A percentile compares a stretch with the other conserved stretches of the same genome.
phyloP scores from a whole-genome alignment of 2,888 invertebrate genomes.

The Hipparchia sbordonii region DNA sequence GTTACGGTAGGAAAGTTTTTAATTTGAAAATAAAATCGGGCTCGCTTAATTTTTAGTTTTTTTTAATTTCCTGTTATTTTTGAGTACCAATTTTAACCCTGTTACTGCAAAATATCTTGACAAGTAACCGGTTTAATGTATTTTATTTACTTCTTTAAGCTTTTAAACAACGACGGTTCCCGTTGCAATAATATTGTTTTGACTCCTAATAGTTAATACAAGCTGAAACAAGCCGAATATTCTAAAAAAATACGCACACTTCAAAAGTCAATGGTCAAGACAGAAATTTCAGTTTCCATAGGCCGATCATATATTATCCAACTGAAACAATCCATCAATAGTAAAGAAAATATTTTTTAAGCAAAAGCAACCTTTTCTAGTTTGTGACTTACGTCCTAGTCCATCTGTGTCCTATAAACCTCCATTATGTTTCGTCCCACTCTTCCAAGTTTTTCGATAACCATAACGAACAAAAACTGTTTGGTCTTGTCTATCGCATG shows the following conservation, averaged over 20 bases:
- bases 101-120: background rate
- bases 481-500: conserved; percentile 41
- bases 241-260: no score
- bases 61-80: conserved; percentile 22
- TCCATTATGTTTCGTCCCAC: conserved; percentile 40
- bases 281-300: no score
- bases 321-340: no score
- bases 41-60: conserved; percentile 32
- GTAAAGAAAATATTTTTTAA: no score
- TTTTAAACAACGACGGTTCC: no score
- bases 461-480: conserved; percentile 46
- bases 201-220: no score
- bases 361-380: conserved; percentile 14
- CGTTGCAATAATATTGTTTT: no score
- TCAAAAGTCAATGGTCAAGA: no score
- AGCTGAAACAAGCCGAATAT: no score
- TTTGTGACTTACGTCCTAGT: conserved; percentile 29
- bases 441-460: conserved; percentile 47
- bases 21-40: conserved; percentile 40
- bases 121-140: background rate
- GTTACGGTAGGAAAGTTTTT: conserved; percentile 52
- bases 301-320: no score
- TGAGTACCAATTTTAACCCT: conserved; percentile 20
- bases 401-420: conserved; percentile 43
- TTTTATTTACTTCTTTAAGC: background rate